Percentiles rank a stretch among this genome's conserved stretches.
Evolutionary conservation across 2,888 invertebrate species (phyloP).

Genomic region (Callosobruchus maculatus): DNA sequence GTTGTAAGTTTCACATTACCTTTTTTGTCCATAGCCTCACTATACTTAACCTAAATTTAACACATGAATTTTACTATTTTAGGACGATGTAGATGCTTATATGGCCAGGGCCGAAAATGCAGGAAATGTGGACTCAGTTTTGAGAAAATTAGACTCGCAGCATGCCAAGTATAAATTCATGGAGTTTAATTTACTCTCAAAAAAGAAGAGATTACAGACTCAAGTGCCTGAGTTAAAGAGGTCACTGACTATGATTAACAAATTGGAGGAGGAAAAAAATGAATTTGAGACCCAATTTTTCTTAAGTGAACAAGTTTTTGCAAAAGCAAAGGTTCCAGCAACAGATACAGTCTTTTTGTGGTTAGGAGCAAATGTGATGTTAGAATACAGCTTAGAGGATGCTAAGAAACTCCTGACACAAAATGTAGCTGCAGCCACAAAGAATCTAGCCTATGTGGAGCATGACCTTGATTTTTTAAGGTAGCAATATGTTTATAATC

Average conservation of each 20-base stretch:
- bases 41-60: constrained; percentile 10
- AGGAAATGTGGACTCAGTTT: constrained; percentile 78
- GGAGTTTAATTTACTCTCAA: constrained; percentile 87
- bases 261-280: constrained; percentile 76
- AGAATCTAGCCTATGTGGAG: constrained; percentile 79
- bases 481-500: constrained; percentile 52
- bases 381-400: constrained; percentile 91
- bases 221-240: constrained; percentile 94
- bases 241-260: constrained; percentile 87
- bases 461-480: constrained; percentile 90
- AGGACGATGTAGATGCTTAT: constrained; percentile 94
- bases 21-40: constrained; percentile 5
- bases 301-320: constrained; percentile 80
- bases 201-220: constrained; percentile 78
- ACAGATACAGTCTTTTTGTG: constrained; percentile 84
- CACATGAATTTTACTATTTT: constrained; percentile 32
- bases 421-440: constrained; percentile 80
- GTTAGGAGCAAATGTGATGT: constrained; percentile 93
- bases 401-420: constrained; percentile 79
- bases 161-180: constrained; percentile 97
- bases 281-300: constrained; percentile 85
- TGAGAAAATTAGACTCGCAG: constrained; percentile 85
- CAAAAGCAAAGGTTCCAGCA: constrained; percentile 81
- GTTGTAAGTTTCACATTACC: constrained; percentile 61
- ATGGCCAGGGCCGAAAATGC: constrained; percentile 82